These are phyloP conservation scores for Meloidogyne floridensis DNA, from an alignment of 1,140 invertebrate species.

Conservation along the genomic window DNA sequence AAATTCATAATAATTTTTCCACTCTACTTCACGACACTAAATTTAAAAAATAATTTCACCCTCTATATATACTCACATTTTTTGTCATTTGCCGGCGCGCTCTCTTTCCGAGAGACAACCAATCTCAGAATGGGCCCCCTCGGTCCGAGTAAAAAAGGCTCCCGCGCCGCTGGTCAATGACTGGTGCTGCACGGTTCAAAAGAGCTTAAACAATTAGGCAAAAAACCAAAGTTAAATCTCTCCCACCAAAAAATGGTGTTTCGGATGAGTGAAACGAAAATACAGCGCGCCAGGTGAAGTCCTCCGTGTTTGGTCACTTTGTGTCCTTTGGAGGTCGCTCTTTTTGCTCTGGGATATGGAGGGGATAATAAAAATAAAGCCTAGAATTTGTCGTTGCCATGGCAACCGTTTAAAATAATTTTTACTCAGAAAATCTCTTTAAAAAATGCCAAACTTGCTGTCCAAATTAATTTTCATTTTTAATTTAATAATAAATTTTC, in stretches of 20 bases:
- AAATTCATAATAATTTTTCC: background rate
- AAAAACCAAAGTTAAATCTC: background rate
- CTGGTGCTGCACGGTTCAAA: background rate
- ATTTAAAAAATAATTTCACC: background rate
- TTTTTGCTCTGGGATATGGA: background rate
- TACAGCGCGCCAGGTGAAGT: slow-evolving; percentile 1
- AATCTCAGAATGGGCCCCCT: slow-evolving; percentile 1
- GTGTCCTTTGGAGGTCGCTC: background rate
- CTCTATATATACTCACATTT: background rate
- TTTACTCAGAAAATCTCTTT: no score
- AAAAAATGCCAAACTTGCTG: background rate
- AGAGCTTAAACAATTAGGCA: background rate
- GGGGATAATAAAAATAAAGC: background rate
- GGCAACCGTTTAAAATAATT: background rate
- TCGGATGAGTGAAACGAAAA: slow-evolving; percentile 6
- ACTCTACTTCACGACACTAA: background rate
- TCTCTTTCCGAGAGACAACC: slow-evolving; percentile 6
- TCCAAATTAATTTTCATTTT: background rate
- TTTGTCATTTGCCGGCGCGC: background rate
- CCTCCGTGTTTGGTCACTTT: background rate
- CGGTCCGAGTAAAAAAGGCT: background rate
- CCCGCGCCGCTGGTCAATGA: background rate
- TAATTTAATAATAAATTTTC: background rate
- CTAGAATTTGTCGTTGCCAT: background rate
- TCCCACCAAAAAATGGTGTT: slow-evolving; percentile 1